phyloP scores from a whole-genome alignment of 2,888 invertebrate genomes.

The Plusia festucae region DNA sequence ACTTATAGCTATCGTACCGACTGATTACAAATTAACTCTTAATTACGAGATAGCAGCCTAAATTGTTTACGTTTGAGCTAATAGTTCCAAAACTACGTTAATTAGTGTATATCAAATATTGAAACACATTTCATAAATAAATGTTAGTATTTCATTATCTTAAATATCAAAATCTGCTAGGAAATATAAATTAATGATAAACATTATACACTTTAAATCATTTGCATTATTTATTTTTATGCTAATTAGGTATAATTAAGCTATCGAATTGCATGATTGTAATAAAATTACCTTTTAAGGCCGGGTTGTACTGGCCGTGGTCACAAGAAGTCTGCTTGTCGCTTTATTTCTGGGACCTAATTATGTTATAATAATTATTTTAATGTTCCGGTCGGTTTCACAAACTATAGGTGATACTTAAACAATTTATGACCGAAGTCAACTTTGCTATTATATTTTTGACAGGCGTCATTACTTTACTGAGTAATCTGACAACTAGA shows the following conservation, averaged over 20 bases:
- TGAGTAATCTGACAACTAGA: no score
- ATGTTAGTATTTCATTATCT: neutral
- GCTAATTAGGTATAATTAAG: no score
- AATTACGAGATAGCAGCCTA: neutral
- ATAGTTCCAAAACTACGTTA: constrained; percentile 6
- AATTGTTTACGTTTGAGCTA: constrained; percentile 7
- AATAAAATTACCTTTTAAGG: no score
- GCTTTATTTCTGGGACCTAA: no score
- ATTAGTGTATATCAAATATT: neutral
- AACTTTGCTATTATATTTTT: neutral
- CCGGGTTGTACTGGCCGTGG: no score
- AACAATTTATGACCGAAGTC: neutral
- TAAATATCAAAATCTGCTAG: neutral
- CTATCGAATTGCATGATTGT: no score
- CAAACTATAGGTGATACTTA: neutral
- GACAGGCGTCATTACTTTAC: no score
- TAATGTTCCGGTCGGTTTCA: neutral
- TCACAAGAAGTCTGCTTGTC: no score
- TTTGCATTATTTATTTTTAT: no score
- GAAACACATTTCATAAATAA: neutral
- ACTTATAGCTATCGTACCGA: neutral
- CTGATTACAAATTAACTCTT: constrained; percentile 8
- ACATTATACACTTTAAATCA: neutral
- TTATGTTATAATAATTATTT: neutral
- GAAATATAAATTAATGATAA: neutral